These are phyloP conservation scores for Fukomys damarensis DNA, from an alignment of 2,113 vertebrate genomes.

Conservation along the genomic window DNA sequence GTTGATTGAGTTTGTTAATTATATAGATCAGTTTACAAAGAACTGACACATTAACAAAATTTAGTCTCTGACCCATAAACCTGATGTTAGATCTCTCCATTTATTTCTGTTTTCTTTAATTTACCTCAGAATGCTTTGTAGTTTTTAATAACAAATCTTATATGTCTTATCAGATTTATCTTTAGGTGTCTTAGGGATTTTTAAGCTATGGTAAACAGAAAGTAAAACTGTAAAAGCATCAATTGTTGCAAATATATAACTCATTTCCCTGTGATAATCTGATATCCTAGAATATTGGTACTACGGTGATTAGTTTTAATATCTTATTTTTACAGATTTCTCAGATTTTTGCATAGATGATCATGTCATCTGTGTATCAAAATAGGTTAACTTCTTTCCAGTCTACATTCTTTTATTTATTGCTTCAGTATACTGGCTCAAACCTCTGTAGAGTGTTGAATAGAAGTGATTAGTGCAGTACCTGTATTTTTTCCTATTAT, in stretches of 20 bases:
- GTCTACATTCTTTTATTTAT: background rate
- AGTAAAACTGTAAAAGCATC: background rate
- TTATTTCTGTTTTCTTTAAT: background rate
- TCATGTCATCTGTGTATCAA: background rate
- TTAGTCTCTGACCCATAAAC: background rate
- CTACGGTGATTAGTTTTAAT: background rate
- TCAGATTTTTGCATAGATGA: background rate
- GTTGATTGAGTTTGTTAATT: conserved; percentile 34
- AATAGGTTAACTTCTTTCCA: background rate
- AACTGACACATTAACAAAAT: background rate
- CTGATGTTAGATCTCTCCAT: background rate
- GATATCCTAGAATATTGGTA: background rate
- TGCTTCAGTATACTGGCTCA: background rate
- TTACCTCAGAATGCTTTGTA: conserved; percentile 1
- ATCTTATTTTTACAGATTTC: background rate
- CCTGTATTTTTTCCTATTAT: background rate
- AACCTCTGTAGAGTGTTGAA: background rate
- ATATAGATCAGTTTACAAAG: background rate
- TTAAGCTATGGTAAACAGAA: background rate
- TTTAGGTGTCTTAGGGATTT: background rate
- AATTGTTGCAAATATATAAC: background rate
- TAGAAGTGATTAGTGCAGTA: background rate
- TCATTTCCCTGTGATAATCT: background rate
- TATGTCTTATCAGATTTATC: background rate
- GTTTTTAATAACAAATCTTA: background rate